Base-by-base conservation (phyloP, 2,888 invertebrate genomes). In the Teleogryllus oceanicus region DNA sequence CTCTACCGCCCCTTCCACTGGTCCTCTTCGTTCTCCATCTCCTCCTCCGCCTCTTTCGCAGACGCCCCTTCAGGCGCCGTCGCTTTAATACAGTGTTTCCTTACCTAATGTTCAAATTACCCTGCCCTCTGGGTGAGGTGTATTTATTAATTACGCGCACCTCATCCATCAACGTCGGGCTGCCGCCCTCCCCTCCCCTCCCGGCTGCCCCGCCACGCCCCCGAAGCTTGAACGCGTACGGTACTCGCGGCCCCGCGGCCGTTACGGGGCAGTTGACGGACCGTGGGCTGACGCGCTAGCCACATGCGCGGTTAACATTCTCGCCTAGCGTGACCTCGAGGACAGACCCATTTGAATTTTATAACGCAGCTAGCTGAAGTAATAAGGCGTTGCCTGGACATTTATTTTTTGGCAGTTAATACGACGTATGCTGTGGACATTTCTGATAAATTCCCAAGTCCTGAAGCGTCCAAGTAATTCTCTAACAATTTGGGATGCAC, bases 101-200 rank as follows among this genome's bases (percentile, higher is more conserved):
- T 62, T 62, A 62, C 62, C 62, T 62, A 62, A 62, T 62, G 62
- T n/a, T 62, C 62, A 62, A 62, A 62, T 62, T 62, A 62, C 62
- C 62, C 62, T 62, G 62, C 62, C 62, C 62, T 62, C 62, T 62
- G 62, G 62, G n/a, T n/a, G n/a, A 11, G 62, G 62, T 62, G 62
- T 62, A 62, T 62, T 62, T 62, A 62, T 62, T 62, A 62, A 62
- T 62, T 62, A 62, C 62, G 62, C n/a, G 62, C 62, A 62, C 62
- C 62, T 62, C 62, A 62, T 62, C 62, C 62, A 62, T 62, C 62
- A 62, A 62, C 62, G 62, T 62, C 62, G n/a, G 5, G 62, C n/a
- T 13, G 62, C 16, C 37, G 37, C 37, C 37, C 37, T 5, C 37
- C 37, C 37, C 37, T 8, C 37, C 37, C 37, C 24, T 24, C 24